phyloP scores from a whole-genome alignment of 92 coral and sea anemone species.

The Epizoanthus fatuus region DNA sequence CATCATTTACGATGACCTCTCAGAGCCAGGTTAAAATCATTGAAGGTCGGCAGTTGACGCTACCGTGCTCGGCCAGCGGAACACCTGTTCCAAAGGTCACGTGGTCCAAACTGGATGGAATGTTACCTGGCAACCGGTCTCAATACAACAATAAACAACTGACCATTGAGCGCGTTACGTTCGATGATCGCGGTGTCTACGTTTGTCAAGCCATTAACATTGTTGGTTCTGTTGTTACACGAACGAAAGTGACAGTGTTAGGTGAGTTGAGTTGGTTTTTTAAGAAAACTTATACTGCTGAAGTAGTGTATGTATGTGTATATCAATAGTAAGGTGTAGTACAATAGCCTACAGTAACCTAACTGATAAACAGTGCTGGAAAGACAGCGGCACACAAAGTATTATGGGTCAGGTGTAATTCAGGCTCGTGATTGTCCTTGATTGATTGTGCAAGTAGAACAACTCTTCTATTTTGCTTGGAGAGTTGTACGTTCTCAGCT shows the following conservation, averaged over 20 bases:
- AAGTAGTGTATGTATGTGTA: too few relatives aligned
- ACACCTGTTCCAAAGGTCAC: not conserved
- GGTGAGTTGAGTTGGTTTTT: not conserved
- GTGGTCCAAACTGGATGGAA: slow-evolving; percentile 7
- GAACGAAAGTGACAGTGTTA: not conserved
- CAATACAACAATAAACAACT: not conserved
- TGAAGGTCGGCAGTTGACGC: not conserved
- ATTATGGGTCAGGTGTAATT: too few relatives aligned
- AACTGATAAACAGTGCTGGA: too few relatives aligned
- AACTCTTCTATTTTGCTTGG: too few relatives aligned
- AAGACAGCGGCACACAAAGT: too few relatives aligned
- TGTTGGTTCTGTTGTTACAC: slow-evolving; percentile 2
- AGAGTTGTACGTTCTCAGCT: too few relatives aligned
- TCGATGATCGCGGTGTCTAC: slow-evolving; percentile 7
- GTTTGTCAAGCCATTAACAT: not conserved
- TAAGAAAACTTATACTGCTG: too few relatives aligned
- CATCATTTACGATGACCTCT: not conserved
- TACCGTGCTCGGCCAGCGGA: slow-evolving; percentile 1
- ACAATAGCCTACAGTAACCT: too few relatives aligned
- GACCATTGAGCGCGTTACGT: not conserved
- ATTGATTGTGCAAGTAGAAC: too few relatives aligned
- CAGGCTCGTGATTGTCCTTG: too few relatives aligned
- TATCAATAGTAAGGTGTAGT: too few relatives aligned
- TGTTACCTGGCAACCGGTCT: not conserved
- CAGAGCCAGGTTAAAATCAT: not conserved